phyloP scores from a whole-genome alignment of 2,888 invertebrate genomes.

The Mimachlamys varia region DNA sequence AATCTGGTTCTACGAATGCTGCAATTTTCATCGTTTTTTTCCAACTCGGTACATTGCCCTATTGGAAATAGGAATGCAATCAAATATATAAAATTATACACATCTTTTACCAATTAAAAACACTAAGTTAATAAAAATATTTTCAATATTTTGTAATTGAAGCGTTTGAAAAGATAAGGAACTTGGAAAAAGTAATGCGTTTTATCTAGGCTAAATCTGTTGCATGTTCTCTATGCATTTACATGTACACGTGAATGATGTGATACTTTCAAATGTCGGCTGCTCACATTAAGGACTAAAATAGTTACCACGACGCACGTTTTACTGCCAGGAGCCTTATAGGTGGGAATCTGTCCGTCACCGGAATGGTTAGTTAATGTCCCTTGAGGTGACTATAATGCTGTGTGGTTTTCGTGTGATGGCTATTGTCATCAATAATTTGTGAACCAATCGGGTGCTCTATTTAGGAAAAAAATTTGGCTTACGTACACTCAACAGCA shows the following conservation, averaged over 20 bases:
- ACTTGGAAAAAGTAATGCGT: too few relatives aligned
- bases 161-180: too few relatives aligned
- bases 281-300: background rate
- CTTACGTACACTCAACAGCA: background rate
- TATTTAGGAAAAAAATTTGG: background rate
- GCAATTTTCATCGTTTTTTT: too few relatives aligned
- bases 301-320: background rate
- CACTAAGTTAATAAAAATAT: too few relatives aligned
- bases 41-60: too few relatives aligned
- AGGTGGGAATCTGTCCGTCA: background rate
- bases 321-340: background rate
- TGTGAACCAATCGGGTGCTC: background rate
- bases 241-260: background rate
- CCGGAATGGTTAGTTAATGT: background rate
- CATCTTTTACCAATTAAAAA: too few relatives aligned
- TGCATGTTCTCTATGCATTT: too few relatives aligned
- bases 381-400: background rate
- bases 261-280: background rate
- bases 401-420: background rate
- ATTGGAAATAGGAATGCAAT: too few relatives aligned
- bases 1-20: too few relatives aligned
- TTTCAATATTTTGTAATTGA: too few relatives aligned
- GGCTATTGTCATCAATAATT: background rate
- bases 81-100: too few relatives aligned
- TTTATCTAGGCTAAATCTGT: too few relatives aligned